A percentile compares a stretch with the other conserved stretches of the same genome.
Conservation (phyloP, 2,888 invertebrate species). For the Plebejus argus region DNA sequence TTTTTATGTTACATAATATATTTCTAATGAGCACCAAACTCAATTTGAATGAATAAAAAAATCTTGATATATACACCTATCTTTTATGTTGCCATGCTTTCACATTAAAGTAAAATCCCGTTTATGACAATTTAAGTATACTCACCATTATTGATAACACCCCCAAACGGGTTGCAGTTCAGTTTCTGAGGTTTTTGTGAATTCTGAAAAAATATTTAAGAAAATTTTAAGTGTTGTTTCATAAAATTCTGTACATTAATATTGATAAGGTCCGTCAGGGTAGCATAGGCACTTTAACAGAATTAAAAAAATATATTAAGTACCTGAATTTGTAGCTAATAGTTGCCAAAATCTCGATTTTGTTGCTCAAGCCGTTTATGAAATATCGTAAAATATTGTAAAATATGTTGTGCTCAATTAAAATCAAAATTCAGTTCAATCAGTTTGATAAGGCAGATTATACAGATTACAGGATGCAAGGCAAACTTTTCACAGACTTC, state of each 20-base stretch:
- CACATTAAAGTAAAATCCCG: background rate
- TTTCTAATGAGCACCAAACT: background rate
- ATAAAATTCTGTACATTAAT: background rate
- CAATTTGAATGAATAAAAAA: background rate
- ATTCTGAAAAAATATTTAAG: conserved; percentile 55
- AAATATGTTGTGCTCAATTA: too few species aligned
- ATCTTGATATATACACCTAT: background rate
- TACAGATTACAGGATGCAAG: too few species aligned
- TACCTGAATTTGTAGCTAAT: too few species aligned
- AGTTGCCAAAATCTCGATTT: too few species aligned
- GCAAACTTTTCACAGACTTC: too few species aligned
- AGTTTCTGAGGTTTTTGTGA: conserved; percentile 70
- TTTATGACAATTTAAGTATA: background rate
- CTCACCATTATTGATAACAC: conserved; percentile 70
- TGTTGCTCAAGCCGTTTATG: too few species aligned
- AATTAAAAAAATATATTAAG: too few species aligned
- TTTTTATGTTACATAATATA: background rate
- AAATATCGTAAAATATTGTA: too few species aligned
- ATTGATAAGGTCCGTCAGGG: too few species aligned
- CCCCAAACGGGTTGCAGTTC: conserved; percentile 64
- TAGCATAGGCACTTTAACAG: too few species aligned
- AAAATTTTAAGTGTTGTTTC: conserved; percentile 1
- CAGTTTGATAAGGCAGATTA: too few species aligned
- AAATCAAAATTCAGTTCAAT: too few species aligned
- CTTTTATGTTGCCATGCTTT: conserved; percentile 16